phyloP scores from a whole-genome alignment of 2,797 vertebrate species.

The Pantherophis vulpinus region DNA sequence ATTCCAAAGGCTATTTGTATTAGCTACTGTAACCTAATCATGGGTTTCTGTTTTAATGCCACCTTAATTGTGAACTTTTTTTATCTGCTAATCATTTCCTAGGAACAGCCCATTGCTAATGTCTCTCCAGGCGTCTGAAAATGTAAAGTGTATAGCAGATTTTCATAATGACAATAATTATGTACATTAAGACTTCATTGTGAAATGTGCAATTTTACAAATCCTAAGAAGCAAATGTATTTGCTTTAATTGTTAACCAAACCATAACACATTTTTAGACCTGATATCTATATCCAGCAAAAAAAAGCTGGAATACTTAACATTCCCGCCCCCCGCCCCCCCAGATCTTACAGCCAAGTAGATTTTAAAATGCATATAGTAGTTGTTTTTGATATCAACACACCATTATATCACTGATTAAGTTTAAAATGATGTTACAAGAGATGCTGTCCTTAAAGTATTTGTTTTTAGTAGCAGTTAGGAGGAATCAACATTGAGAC shows the following conservation, averaged over 20 bases:
- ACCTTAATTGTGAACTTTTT: background rate
- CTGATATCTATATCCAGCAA: background rate
- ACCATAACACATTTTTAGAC: background rate
- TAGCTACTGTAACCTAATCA: background rate
- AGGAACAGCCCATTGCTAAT: background rate
- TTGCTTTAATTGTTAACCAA: background rate
- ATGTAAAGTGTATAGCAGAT: background rate
- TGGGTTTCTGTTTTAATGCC: background rate
- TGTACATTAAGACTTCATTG: background rate
- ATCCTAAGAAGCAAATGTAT: background rate
- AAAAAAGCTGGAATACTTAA: background rate
- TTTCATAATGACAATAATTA: background rate
- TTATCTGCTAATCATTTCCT: background rate
- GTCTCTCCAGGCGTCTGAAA: background rate
- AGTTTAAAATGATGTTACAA: background rate
- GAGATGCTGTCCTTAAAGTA: background rate
- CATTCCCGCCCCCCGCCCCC: accelerated
- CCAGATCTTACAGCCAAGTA: background rate
- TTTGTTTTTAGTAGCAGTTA: background rate
- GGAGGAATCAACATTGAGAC: background rate
- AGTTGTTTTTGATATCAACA: background rate
- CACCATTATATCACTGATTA: background rate
- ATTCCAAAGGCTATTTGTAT: background rate
- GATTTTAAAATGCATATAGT: background rate
- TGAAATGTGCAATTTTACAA: background rate